phyloP scores from a whole-genome alignment of 2,113 vertebrate species.

The Delphinapterus leucas region DNA sequence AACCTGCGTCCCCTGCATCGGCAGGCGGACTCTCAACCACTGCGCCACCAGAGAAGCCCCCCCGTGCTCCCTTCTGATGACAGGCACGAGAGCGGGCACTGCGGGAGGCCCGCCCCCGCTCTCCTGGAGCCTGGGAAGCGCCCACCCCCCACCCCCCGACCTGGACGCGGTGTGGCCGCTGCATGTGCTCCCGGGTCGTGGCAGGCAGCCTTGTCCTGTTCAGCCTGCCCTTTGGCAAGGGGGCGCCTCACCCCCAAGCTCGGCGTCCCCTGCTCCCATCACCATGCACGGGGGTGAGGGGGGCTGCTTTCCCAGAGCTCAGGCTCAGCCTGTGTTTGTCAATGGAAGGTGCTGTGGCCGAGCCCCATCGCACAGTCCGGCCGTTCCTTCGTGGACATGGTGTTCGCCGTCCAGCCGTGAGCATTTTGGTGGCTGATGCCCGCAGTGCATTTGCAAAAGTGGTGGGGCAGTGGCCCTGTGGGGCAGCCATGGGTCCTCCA shows the following conservation, averaged over 20 bases:
- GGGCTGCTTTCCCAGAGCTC: neutral
- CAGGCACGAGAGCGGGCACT: neutral
- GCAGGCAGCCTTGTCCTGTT: too few species aligned
- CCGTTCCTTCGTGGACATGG: fast-evolving
- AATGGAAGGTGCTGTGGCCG: fast-evolving
- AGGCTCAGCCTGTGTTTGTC: neutral
- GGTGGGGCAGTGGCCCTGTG: neutral
- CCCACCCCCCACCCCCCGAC: too few species aligned
- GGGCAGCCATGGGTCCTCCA: neutral
- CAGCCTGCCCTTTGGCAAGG: neutral
- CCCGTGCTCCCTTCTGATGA: neutral
- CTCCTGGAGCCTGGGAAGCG: neutral
- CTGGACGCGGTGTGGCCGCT: neutral
- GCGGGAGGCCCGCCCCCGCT: too few species aligned
- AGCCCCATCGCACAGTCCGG: fast-evolving
- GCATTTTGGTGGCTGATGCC: neutral
- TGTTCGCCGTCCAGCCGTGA: neutral
- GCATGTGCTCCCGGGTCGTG: neutral
- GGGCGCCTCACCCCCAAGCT: neutral
- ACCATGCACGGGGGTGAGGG: neutral
- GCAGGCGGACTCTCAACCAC: too few species aligned
- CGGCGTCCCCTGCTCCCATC: neutral
- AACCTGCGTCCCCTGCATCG: too few species aligned
- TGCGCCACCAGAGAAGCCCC: too few species aligned
- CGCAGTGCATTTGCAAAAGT: neutral